These are phyloP conservation scores for Enoplosus armatus DNA, from an alignment of 2,797 vertebrate species.

Conservation along the genomic window DNA sequence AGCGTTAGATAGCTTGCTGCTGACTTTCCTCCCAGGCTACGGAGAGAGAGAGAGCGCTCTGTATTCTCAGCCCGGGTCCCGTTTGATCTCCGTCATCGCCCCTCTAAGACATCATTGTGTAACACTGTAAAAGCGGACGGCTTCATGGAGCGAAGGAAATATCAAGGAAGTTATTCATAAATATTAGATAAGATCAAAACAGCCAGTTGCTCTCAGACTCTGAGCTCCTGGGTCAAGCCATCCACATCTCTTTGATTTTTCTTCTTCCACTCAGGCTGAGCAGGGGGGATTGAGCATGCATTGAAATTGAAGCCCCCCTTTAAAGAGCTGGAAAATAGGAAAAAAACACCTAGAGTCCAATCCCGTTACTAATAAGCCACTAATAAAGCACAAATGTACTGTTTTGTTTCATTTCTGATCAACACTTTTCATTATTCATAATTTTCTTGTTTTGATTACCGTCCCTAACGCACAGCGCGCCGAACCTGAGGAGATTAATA, in stretches of 20 bases:
- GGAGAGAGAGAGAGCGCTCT: slow-evolving; percentile 57
- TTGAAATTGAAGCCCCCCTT: slow-evolving; percentile 50
- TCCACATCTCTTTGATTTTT: slow-evolving; percentile 76
- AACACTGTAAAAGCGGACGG: slow-evolving; percentile 77
- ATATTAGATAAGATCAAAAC: slow-evolving; percentile 88
- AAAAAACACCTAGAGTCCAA: slow-evolving; percentile 43
- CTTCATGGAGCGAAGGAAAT: slow-evolving; percentile 80
- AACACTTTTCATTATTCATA: slow-evolving; percentile 83
- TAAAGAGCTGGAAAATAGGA: slow-evolving; percentile 26
- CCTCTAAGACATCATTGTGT: slow-evolving; percentile 85
- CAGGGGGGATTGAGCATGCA: slow-evolving; percentile 47
- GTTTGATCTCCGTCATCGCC: slow-evolving; percentile 82
- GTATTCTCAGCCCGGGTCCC: slow-evolving; percentile 73
- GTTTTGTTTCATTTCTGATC: slow-evolving; percentile 81
- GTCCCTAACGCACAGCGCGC: slow-evolving; percentile 72
- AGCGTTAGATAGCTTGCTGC: slow-evolving; percentile 76
- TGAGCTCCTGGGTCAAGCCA: slow-evolving; percentile 81
- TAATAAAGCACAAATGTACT: slow-evolving; percentile 73
- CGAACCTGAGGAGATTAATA: slow-evolving; percentile 82
- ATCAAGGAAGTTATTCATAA: slow-evolving; percentile 87
- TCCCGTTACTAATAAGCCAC: slow-evolving; percentile 68
- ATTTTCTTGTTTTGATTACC: slow-evolving; percentile 82
- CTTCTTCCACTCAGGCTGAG: slow-evolving; percentile 63
- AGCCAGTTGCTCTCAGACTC: slow-evolving; percentile 80
- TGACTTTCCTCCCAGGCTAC: slow-evolving; percentile 77